These are phyloP conservation scores for Episyrphus balteatus DNA, from an alignment of 1,140 invertebrate genomes.

Conservation along the genomic window DNA sequence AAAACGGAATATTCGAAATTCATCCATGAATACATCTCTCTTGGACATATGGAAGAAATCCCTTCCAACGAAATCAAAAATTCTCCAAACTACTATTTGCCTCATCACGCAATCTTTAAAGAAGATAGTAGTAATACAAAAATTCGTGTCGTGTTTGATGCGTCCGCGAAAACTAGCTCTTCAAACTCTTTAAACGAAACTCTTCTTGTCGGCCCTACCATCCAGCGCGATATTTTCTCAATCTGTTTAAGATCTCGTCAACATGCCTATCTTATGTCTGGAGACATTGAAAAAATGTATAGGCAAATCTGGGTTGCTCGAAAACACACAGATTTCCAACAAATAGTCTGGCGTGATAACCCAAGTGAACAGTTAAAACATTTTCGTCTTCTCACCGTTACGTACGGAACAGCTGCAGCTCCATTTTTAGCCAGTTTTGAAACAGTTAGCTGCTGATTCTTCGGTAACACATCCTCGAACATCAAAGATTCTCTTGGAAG, in stretches of 20 bases:
- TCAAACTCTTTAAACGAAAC: slow-evolving; percentile 22
- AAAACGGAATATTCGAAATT: too few species aligned
- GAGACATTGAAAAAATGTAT: slow-evolving; percentile 26
- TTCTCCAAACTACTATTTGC: slow-evolving; percentile 9
- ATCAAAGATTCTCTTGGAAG: too few species aligned
- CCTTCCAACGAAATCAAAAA: too few species aligned
- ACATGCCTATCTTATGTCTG: slow-evolving; percentile 13
- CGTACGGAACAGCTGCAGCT: slow-evolving; percentile 19
- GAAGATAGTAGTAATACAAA: slow-evolving; percentile 19
- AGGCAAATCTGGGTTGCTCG: slow-evolving; percentile 12
- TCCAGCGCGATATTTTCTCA: slow-evolving; percentile 23
- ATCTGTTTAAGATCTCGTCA: slow-evolving; percentile 24
- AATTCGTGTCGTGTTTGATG: slow-evolving; percentile 16
- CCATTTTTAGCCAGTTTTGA: too few species aligned
- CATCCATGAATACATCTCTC: too few species aligned
- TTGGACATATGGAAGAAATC: too few species aligned
- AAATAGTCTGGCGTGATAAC: slow-evolving; percentile 26
- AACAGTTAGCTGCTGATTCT: too few species aligned
- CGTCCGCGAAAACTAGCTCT: slow-evolving; percentile 5
- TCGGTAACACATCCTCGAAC: too few species aligned
- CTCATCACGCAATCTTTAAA: slow-evolving; percentile 21
- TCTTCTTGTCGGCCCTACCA: slow-evolving; percentile 19
- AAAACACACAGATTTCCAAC: slow-evolving; percentile 19
- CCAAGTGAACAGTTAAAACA: slow-evolving; percentile 12
- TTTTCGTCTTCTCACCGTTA: slow-evolving; percentile 20